phyloP scores from a whole-genome alignment of 2,113 vertebrate genomes.

The Morphnarchus princeps region DNA sequence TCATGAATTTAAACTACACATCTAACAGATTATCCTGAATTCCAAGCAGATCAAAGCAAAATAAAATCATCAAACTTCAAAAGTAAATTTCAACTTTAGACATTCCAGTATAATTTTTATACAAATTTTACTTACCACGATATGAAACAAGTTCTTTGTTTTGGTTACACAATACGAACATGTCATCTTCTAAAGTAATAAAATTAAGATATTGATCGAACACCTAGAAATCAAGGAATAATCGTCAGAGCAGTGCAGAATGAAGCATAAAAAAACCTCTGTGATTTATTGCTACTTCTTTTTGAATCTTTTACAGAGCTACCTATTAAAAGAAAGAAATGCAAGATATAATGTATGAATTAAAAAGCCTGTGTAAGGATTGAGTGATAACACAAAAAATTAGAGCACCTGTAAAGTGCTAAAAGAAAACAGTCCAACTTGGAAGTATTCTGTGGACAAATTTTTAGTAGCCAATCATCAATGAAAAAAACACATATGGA shows the following conservation, averaged over 20 bases:
- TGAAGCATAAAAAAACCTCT: not conserved
- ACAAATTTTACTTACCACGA: slow-evolving; percentile 80
- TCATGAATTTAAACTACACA: not conserved
- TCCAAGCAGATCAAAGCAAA: not conserved
- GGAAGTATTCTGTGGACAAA: not conserved
- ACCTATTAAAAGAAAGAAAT: not conserved
- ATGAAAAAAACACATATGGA: not conserved
- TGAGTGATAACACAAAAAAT: not conserved
- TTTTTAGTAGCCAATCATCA: not conserved
- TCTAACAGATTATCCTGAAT: not conserved
- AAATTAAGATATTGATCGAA: slow-evolving; percentile 99
- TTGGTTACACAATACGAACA: slow-evolving; percentile 96
- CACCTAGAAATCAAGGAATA: slow-evolving; percentile 76
- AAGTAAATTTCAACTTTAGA: not conserved
- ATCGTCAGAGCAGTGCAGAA: not conserved
- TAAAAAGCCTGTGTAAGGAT: not conserved
- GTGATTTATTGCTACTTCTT: not conserved
- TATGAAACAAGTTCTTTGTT: slow-evolving; percentile 97
- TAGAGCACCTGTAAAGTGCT: not conserved
- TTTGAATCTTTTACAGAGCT: not conserved
- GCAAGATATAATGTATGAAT: not conserved
- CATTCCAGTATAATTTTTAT: not conserved
- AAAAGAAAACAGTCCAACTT: not conserved
- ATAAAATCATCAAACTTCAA: not conserved
- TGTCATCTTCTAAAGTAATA: slow-evolving; percentile 98